phyloP scores from a whole-genome alignment of 2,888 invertebrate genomes.

The Heliconius hortense region DNA sequence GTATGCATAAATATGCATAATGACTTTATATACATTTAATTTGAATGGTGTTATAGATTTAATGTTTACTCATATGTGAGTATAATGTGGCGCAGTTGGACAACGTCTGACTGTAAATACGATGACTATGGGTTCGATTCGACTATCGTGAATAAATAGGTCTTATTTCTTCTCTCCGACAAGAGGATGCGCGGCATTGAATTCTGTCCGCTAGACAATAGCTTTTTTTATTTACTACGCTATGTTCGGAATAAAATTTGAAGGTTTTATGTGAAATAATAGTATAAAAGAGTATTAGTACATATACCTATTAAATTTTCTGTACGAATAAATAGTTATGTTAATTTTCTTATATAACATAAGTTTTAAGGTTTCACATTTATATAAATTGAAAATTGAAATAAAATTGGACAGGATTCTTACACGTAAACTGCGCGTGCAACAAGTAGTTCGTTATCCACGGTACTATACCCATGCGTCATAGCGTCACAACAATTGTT shows the following conservation, averaged over 20 bases:
- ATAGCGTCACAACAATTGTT: constrained; percentile 9
- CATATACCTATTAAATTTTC: background rate
- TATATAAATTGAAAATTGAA: background rate
- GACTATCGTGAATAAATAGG: background rate
- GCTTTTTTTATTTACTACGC: no score
- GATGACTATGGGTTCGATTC: background rate
- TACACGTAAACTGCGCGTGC: background rate
- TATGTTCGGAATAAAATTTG: no score
- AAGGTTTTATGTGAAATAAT: no score
- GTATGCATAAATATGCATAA: background rate
- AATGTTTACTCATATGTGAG: background rate
- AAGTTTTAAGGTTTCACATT: background rate
- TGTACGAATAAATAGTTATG: background rate
- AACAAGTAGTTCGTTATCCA: background rate
- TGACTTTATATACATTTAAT: background rate
- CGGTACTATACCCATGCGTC: background rate
- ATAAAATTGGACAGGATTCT: background rate
- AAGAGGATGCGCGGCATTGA: background rate
- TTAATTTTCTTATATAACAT: background rate
- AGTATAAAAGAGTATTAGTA: no score
- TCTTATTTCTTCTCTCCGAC: background rate
- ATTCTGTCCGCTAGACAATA: no score
- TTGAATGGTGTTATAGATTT: background rate
- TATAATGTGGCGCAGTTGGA: background rate
- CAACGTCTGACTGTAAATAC: no score